A percentile compares a stretch with the other conserved stretches of the same genome.
phyloP scores from a whole-genome alignment of 2,888 invertebrate genomes.

The Hypena proboscidalis region DNA sequence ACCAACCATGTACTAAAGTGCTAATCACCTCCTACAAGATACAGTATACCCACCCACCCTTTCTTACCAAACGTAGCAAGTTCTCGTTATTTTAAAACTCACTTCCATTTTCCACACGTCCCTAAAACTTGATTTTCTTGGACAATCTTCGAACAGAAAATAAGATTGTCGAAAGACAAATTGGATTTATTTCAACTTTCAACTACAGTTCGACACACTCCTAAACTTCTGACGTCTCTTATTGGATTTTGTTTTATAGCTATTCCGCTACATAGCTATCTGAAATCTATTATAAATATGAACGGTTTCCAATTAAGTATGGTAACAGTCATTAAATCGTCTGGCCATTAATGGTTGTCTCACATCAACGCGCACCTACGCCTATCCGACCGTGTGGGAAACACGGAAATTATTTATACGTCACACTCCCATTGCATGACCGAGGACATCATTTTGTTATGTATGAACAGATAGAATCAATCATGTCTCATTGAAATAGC shows the following conservation, averaged over 20 bases:
- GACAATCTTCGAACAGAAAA: constrained; percentile 47
- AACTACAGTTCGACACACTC: constrained; percentile 6
- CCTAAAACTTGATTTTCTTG: constrained; percentile 45
- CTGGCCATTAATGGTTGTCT: constrained; percentile 23
- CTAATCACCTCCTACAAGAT: constrained; percentile 45
- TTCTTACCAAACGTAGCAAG: constrained; percentile 16
- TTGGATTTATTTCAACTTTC: constrained; percentile 47
- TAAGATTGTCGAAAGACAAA: constrained; percentile 49
- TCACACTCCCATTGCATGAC: constrained; percentile 20
- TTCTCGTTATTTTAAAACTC: constrained; percentile 1
- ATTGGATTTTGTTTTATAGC: constrained; percentile 3
- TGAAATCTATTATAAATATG: not conserved
- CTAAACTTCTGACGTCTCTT: not conserved
- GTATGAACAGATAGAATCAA: constrained; percentile 29
- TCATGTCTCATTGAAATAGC: constrained; percentile 42
- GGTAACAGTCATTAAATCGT: constrained; percentile 17
- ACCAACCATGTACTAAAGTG: constrained; percentile 35
- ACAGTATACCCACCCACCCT: no score
- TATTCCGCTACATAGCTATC: constrained; percentile 1
- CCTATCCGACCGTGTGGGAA: constrained; percentile 48
- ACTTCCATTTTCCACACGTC: constrained; percentile 34
- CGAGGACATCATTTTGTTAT: constrained; percentile 34
- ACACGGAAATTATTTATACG: constrained; percentile 54
- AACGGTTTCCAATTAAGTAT: constrained; percentile 11
- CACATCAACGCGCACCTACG: constrained; percentile 47